Percentiles rank a stretch among this genome's conserved stretches.
Conservation (phyloP, 2,888 invertebrate species). For the Achlya flavicornis region DNA sequence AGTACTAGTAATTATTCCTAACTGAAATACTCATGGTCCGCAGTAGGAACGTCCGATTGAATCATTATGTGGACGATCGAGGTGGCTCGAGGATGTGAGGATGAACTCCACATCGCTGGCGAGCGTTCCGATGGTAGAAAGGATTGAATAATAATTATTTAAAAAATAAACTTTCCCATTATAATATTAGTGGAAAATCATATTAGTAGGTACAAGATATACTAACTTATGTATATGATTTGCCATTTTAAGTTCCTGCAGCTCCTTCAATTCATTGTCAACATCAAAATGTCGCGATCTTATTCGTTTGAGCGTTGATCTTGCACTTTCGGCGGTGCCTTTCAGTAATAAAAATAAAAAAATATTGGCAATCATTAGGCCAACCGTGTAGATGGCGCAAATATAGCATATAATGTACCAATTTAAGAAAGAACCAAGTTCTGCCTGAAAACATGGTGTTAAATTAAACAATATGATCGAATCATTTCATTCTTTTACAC, state of each 20-base stretch:
- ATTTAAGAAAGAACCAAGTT: constrained; percentile 41
- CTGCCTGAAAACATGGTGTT: constrained; percentile 45
- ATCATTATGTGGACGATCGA: too few species aligned
- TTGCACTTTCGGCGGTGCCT: constrained; percentile 32
- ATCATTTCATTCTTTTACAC: too few species aligned
- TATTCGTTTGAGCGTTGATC: constrained; percentile 41
- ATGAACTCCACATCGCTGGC: too few species aligned
- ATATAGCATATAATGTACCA: constrained; percentile 52
- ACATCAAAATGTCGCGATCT: constrained; percentile 46
- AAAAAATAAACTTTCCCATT: too few species aligned
- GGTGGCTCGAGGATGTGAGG: too few species aligned
- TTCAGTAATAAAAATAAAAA: constrained; percentile 52
- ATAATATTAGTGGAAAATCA: too few species aligned
- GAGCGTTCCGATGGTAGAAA: too few species aligned
- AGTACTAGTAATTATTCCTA: too few species aligned
- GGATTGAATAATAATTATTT: too few species aligned
- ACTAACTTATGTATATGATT: constrained; percentile 62
- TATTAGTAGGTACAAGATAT: background rate
- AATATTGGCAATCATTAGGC: constrained; percentile 35
- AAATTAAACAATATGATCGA: too few species aligned
- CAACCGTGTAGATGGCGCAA: constrained; percentile 33
- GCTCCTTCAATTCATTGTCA: constrained; percentile 48
- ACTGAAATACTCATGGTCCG: too few species aligned
- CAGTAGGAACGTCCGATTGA: too few species aligned
- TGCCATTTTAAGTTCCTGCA: constrained; percentile 53